Evolutionary conservation across 2,888 invertebrate species (phyloP).

Genomic region (Melanotus villosus): DNA sequence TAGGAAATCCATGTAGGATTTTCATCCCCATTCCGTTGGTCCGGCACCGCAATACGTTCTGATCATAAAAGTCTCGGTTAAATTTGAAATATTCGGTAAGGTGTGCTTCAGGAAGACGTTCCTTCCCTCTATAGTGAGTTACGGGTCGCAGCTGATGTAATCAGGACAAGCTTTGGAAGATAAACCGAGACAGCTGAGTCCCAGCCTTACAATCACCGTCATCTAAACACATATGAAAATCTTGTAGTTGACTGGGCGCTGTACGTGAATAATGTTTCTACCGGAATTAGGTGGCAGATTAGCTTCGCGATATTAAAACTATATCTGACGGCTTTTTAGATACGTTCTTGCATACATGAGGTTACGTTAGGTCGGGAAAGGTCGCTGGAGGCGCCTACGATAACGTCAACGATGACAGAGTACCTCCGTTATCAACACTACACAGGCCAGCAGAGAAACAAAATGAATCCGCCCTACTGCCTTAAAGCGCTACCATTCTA

Average conservation of each 20-base stretch:
- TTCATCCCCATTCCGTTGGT: constrained; percentile 57
- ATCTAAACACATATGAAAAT: constrained; percentile 20
- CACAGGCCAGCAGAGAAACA: constrained; percentile 71
- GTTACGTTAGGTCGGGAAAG: constrained; percentile 52
- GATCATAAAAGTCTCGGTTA: constrained; percentile 58
- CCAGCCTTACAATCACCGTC: constrained; percentile 13
- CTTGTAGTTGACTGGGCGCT: constrained; percentile 13
- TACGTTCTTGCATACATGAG: constrained; percentile 44
- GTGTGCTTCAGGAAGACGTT: constrained; percentile 31
- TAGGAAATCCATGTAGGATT: constrained; percentile 61
- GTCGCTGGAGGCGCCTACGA: constrained; percentile 60
- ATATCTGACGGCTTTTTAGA: constrained; percentile 30
- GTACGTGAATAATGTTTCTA: constrained; percentile 16
- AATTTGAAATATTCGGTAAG: constrained; percentile 55
- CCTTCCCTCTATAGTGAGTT: constrained; percentile 30
- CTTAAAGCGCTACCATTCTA: constrained; percentile 37
- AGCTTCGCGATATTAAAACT: constrained; percentile 29
- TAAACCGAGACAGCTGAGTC: constrained; percentile 35
- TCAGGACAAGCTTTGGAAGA: constrained; percentile 30
- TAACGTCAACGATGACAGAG: constrained; percentile 73
- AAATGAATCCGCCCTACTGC: constrained; percentile 65
- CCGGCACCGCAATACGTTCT: constrained; percentile 59
- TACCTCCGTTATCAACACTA: constrained; percentile 71
- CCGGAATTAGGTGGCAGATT: constrained; percentile 33
- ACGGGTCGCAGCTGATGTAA: constrained; percentile 40